Percentiles rank a stretch among this genome's conserved stretches.
phyloP scores from a whole-genome alignment of 2,113 vertebrate genomes.

The Periophthalmus modestus region DNA sequence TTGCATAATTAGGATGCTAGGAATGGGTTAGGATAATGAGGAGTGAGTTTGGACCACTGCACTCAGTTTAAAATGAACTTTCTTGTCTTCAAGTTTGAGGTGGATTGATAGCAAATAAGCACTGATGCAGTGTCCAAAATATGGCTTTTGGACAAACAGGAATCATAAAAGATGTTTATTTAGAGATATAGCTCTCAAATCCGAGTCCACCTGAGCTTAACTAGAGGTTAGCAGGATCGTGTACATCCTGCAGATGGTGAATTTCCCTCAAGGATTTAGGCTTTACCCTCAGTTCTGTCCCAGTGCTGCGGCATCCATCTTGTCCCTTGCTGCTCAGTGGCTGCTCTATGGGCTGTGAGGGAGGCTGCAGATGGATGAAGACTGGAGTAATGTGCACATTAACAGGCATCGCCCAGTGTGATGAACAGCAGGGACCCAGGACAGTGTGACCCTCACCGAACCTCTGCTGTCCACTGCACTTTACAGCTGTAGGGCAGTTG shows the following conservation, averaged over 20 bases:
- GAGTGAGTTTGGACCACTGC: no score
- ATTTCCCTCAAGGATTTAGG: neutral
- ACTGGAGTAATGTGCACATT: slow-evolving; percentile 2
- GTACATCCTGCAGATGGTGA: neutral
- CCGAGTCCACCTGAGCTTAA: neutral
- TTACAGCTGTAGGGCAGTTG: neutral
- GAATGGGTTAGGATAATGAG: no score
- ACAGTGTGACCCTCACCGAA: neutral
- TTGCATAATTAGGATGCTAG: no score
- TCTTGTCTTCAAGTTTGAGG: no score
- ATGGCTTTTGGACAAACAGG: neutral
- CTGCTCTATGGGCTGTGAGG: neutral
- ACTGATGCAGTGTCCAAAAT: neutral
- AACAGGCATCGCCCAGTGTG: neutral
- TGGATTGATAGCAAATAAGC: no score
- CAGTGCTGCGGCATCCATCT: neutral
- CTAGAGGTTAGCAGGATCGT: neutral
- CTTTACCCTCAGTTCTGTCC: neutral
- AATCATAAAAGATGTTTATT: neutral
- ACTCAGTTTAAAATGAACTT: no score
- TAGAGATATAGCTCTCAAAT: neutral
- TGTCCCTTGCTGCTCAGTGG: neutral
- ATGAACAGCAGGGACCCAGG: neutral
- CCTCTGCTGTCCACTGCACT: neutral
- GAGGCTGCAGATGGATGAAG: neutral